Evolutionary conservation across 2,797 vertebrate species (phyloP).

Genomic region (Hapalemur alaotrensis): DNA sequence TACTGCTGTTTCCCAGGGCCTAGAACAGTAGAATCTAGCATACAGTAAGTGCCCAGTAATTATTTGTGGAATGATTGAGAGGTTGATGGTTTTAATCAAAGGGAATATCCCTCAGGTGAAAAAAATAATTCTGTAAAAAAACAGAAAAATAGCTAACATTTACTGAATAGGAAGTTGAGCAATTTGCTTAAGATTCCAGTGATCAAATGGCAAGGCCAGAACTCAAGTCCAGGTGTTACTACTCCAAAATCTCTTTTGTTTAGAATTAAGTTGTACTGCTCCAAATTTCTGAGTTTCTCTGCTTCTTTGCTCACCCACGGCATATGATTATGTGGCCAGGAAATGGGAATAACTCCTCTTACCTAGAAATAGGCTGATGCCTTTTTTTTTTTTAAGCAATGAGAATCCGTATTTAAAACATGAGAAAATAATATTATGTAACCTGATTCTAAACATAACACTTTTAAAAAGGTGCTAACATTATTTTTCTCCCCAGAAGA

Average conservation of each 20-base stretch:
- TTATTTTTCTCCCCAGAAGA: constrained; percentile 16
- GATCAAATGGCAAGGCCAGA: not conserved
- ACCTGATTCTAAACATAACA: constrained; percentile 5
- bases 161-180: not conserved
- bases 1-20: not conserved
- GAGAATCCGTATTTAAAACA: not conserved
- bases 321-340: not conserved
- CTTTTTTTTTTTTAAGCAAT: not conserved
- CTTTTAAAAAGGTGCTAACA: constrained; percentile 15
- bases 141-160: not conserved
- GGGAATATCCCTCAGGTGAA: not conserved
- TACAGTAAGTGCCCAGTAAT: not conserved
- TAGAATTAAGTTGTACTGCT: not conserved
- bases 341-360: not conserved
- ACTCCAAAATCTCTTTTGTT: not conserved
- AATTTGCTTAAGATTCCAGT: not conserved
- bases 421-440: constrained; percentile 1
- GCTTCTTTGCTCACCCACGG: not conserved
- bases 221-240: not conserved
- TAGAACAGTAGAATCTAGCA: not conserved
- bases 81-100: not conserved
- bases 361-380: not conserved
- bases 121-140: not conserved
- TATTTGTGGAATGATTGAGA: not conserved
- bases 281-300: not conserved